Base-by-base conservation (phyloP, 1,140 invertebrate species). In the Euborellia annulipes region DNA sequence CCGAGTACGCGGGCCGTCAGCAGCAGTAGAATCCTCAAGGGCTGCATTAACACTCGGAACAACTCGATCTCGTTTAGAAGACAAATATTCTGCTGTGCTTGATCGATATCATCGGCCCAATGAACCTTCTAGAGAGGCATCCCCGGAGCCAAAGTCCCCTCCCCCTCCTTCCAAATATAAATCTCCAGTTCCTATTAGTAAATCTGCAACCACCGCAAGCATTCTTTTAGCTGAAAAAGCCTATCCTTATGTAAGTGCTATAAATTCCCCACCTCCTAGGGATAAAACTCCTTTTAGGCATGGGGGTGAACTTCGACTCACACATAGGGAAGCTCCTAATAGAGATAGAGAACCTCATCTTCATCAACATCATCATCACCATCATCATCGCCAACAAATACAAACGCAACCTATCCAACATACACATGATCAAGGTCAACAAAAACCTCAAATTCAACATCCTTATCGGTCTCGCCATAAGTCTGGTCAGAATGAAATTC, bases 81-180 rank as follows among this genome's bases (percentile, higher is more conserved):
- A 82, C 52, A 83, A 83, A 60, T 83, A 83, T 60, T 74, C 75
- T 8, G 69, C 76, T 8, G 69, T 81, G 16, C 63, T 83, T 48
- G 80, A 83, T 50, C 1, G 30, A 41, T 46, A 41, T 30, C 23
- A 20, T 17, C 23, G 14, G 41, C 36, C 41, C 41, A 21, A 21
- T n/a, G 41, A 44, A 27, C 42, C 42, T 17, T 16, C 42, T 14
- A 7, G 18, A 19, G 18, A 18, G 14, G 14, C 36, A 16, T 6
- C 19, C n/a, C 36, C 36, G 4, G 19, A 16, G 8, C 36, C 36
- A 6, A 20, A 6, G 36, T 38, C 36, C 4, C 32, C 32, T 9
- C 36, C 36, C 4, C 36, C 36, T 20, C 23, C 23, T 11, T 27
- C 23, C 11, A n/a, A 18, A 13, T 34, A 11, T 8, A 30, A 36